A percentile compares a stretch with the other conserved stretches of the same genome.
These are phyloP conservation scores for Cordilura impudica DNA, from an alignment of 2,888 invertebrate genomes.

Conservation along the genomic window DNA sequence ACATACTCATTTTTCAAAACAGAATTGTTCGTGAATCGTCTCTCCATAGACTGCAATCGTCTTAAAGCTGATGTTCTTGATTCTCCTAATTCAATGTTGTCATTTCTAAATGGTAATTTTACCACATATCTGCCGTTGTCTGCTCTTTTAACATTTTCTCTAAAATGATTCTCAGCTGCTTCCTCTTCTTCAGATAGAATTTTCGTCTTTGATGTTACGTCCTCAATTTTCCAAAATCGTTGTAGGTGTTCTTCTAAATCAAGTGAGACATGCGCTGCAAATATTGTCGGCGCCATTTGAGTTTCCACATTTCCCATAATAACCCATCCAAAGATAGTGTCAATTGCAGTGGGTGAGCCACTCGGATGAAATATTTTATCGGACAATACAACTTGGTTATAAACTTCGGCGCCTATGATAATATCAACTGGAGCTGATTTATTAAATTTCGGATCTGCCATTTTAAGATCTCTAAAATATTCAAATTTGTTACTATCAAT, in stretches of 20 bases:
- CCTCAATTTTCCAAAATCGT: conserved; percentile 45
- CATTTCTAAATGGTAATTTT: conserved; percentile 28
- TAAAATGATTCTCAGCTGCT: conserved; percentile 38
- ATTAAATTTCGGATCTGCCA: conserved; percentile 22
- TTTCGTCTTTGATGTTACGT: not conserved
- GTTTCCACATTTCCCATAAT: conserved; percentile 10
- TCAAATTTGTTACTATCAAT: conserved; percentile 23
- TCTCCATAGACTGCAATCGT: not conserved
- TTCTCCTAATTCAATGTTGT: conserved; percentile 10
- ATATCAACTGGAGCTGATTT: conserved; percentile 10
- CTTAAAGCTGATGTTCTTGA: conserved; percentile 12
- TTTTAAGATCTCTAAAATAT: conserved; percentile 11
- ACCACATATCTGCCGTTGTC: conserved; percentile 28
- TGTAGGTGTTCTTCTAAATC: conserved; percentile 29
- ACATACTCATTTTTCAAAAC: conserved; percentile 13
- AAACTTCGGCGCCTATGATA: not conserved
- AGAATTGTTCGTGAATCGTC: conserved; percentile 3
- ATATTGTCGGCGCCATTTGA: not conserved
- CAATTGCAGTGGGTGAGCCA: conserved; percentile 36
- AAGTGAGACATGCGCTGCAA: conserved; percentile 1
- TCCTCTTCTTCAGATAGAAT: conserved; percentile 35
- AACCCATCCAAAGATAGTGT: conserved; percentile 45
- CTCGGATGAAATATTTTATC: conserved; percentile 34
- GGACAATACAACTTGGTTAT: not conserved
- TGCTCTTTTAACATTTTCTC: not conserved